Evolutionary conservation across 1,140 invertebrate genomes (phyloP), one percentile per base, ranked within the genome.

Genomic region (Bradynema listronoti): DNA sequence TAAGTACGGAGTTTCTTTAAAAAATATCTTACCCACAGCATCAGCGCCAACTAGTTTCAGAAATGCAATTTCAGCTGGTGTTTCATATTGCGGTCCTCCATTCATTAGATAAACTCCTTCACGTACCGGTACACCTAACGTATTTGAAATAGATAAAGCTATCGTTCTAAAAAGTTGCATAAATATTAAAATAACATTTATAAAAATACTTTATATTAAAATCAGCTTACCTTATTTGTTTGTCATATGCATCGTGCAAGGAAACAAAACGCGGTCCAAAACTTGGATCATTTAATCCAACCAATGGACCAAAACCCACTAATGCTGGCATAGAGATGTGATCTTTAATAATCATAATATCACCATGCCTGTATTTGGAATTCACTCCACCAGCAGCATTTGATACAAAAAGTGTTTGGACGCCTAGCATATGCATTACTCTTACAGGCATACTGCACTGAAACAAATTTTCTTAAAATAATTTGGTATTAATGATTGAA

Each of bases 191-290:
- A 46, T 42, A 58, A 27, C 11, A 61, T 58, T 51, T 19, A 55
- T 55, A 52, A 56, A 30, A 58, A 3, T 22, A 58, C 1, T 58
- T 58, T 57, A n/a, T 14, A 56, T 0, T 54, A 32, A 52, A 24
- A 32, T 5, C 7, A 30, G 30, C 14, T 30, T 50, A 66, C 71
- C 72, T 65, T 7, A 75, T 45, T 25, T 79, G 56, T 45, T 65
- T 60, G 63, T 82, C 80, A 68, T 83, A 84, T 5, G 78, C 79
- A 56, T 79, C 68, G 22, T 81, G 80, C 50, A 83, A 67, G 11
- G 82, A 72, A 2, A 80, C 80, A 64, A 83, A 83, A 46, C 82
- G 66, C 25, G 79, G 72, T 32, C 82, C 82, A 76, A 82, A 83
- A 57, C 82, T 80, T 16, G 63, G 60, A 61, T 78, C 79, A 39